Evolutionary conservation across 2,888 invertebrate species (phyloP), one percentile per base, ranked within the genome.

Genomic region (Dorcus parallelipipedus): DNA sequence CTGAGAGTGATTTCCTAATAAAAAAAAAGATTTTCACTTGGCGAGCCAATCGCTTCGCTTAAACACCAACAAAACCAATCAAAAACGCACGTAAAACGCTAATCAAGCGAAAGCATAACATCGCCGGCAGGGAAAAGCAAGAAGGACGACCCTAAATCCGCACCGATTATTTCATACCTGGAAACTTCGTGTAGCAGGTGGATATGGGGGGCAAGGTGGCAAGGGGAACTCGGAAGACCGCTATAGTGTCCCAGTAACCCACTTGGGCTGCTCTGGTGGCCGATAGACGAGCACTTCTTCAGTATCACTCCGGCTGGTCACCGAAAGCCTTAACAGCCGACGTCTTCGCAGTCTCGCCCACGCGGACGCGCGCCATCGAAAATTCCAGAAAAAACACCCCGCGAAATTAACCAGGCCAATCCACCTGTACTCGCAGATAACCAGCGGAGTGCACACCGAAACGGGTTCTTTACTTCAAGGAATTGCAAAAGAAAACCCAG

Each of bases 181-280:
- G 56, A 59, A 59, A 56, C 52, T 56, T 45, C 49, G 60, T 60
- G 47, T 54, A 61, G 60, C 67, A 67, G 67, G 65, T 67, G 65
- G 61, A 66, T 62, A 60, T 63, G 66, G 64, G 71, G 71, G 67
- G 71, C 67, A 69, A 64, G 64, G 69, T 69, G 69, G 68, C 64
- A 64, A 69, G 69, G 65, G 65, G 64, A 65, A 68, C 64, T 67
- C 69, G 70, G 72, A 73, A 73, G 73, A 76, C 77, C 77, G 77
- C 76, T 76, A 76, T 73, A 68, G 72, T 75, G 76, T 75, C 75
- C 77, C 71, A 77, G 76, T 78, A 75, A 78, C 78, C 78, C 73
- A 77, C 73, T 74, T 77, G 67, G 68, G 67, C 59, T 72, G 76
- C 72, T 73, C 76, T 72, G 76, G 73, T 78, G 77, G 74, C 77